Evolutionary conservation across 2,113 vertebrate species (phyloP), one percentile per base, ranked within the genome.

Genomic region (Crotalus horridus): DNA sequence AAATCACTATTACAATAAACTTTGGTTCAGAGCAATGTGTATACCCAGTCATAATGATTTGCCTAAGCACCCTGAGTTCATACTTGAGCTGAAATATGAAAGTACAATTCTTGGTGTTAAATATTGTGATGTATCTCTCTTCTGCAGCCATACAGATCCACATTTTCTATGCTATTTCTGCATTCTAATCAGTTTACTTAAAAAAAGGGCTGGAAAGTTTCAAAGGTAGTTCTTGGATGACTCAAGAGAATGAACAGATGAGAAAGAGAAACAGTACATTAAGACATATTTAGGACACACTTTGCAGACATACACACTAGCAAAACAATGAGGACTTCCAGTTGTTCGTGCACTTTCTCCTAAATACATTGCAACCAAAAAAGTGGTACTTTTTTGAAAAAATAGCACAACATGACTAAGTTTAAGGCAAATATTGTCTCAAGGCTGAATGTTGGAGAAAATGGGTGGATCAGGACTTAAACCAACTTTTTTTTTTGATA

Each of bases 321-420:
- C 23, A 88, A 69, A 15, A 43, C 29, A 88, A 74, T 69, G 33
- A 21, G 29, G 8, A 2, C 39, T 88, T 88, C 20, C 26, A 29
- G 11, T 85, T 56, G 11, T 5, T 24, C 15, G 0, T 87, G 55
- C 53, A 10, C 17, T 91, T 11, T 81, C 26, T 91, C 90, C 55
- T 59, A 15, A 1, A 85, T 85, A 87, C 1, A 8, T 10, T 87
- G 54, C 29, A 29, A 86, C n/a, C 17, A 59, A 86, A 26, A 9
- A 43, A 85, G 48, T 39, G 1, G 3, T 0, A 91, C 21, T 59
- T 0, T 0, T 0, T 0, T 48, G 58, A 10, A 15, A 6, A 46
- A 92, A 21, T 81, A 54, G 13, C 13, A 93, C 1, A 8, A 13
- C 3, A 3, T 15, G 53, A 58, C 8, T 53, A 24, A 43, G 33